phyloP scores from a whole-genome alignment of 2,888 invertebrate genomes.

The Tholera decimalis region DNA sequence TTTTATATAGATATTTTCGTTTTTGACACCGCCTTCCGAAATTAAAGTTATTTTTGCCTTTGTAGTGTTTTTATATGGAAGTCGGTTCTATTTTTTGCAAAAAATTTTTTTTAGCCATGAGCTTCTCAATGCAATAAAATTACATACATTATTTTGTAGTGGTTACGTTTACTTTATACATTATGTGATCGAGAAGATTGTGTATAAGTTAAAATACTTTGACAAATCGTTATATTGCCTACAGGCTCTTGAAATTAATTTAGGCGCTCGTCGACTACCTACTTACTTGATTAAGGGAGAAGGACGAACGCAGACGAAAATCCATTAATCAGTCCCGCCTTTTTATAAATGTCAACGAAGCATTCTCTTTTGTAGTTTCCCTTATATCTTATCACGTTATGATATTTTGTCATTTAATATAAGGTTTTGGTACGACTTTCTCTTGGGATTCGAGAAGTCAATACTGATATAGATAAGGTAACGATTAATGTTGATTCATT shows the following conservation, averaged over 20 bases:
- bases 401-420: constrained; percentile 45
- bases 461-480: neutral
- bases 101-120: no score
- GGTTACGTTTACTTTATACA: no score
- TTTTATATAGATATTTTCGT: no score
- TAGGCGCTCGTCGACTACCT: constrained; percentile 44
- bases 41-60: no score
- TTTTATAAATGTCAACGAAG: constrained; percentile 57
- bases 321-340: constrained; percentile 61
- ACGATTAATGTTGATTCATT: no score
- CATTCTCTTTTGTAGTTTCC: constrained; percentile 53
- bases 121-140: no score
- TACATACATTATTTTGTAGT: no score
- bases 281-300: constrained; percentile 59
- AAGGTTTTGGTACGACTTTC: constrained; percentile 3
- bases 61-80: no score
- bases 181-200: no score
- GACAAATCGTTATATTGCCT: neutral
- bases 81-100: no score
- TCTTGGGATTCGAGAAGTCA: neutral
- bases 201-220: no score
- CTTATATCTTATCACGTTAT: constrained; percentile 46
- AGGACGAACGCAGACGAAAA: constrained; percentile 50
- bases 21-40: no score
- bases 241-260: constrained; percentile 54